Evolutionary conservation across 2,113 vertebrate species (phyloP), one percentile per base, ranked within the genome.

Genomic region (Calyptomena viridis): DNA sequence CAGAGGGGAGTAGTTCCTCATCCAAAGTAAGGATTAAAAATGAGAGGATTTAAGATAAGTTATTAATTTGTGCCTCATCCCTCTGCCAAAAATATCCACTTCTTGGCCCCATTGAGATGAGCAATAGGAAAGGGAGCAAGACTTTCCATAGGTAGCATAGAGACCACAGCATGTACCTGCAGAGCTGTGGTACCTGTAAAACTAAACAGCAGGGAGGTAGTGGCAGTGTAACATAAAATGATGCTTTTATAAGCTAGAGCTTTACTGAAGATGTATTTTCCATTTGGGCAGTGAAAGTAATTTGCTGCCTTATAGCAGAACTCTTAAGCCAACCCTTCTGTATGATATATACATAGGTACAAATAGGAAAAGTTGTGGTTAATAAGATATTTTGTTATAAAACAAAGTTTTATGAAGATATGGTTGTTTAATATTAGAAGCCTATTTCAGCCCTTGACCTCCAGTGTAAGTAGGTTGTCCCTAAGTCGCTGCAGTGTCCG

Each of bases 371-470:
- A 97, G 95, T 95, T 94, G 97, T 97, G 97, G 94, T 97, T 97
- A 97, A 97, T 97, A 95, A 97, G 98, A 96, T 98, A 98, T 98
- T 98, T 98, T 98, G 97, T 97, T 98, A 98, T 98, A 98, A 97
- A 96, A 80, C 88, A 97, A 96, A 98, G 95, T 97, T 98, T 98
- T 98, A 98, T 97, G 98, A 98, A 97, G 95, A 97, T 93, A 97
- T 90, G 94, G 84, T 96, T 95, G 97, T 97, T 98, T 98, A 98
- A 96, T 97, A 62, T 97, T 96, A 97, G 96, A 97, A 94, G 75
- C 96, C 91, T 95, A 89, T 97, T 96, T 92, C 93, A 97, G 94
- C 93, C 56, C 47, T 91, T 83, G 89, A 89, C 93, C 88, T 96
- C 66, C 53, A 79, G 55, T 90, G 76, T 55, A 84, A 96, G 86